These are phyloP conservation scores for Sinelater perroti DNA, from an alignment of 2,888 invertebrate genomes.

Conservation along the genomic window DNA sequence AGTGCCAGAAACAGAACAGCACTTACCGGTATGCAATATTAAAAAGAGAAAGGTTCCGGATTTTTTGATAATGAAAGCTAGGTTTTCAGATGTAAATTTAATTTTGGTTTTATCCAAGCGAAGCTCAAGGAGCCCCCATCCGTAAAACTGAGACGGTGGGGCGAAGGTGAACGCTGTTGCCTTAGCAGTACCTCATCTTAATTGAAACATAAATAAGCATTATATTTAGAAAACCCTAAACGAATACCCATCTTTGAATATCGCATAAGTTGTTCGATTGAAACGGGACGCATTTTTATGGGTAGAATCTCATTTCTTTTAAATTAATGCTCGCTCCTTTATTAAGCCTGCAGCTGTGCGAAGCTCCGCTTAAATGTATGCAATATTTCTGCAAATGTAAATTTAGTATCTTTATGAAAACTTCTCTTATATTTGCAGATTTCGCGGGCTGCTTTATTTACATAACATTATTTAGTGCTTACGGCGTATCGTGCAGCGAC, in stretches of 20 bases:
- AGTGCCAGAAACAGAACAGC: too few species aligned
- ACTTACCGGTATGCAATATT: too few species aligned
- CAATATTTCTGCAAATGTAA: conserved; percentile 31
- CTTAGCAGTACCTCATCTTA: conserved; percentile 19
- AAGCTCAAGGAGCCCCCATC: not conserved
- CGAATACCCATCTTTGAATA: conserved; percentile 20
- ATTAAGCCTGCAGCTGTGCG: conserved; percentile 31
- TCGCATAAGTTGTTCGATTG: conserved; percentile 28
- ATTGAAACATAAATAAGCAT: conserved; percentile 23
- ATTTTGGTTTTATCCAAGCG: not conserved
- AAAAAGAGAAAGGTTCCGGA: too few species aligned
- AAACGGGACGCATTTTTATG: conserved; percentile 25
- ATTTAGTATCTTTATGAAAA: conserved; percentile 26
- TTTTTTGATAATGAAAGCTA: too few species aligned
- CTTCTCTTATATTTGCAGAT: conserved; percentile 24
- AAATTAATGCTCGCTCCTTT: conserved; percentile 30
- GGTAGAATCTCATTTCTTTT: conserved; percentile 30
- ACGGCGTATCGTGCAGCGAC: not conserved
- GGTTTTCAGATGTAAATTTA: conserved; percentile 6
- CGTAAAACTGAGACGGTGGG: too few species aligned
- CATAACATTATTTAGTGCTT: conserved; percentile 9
- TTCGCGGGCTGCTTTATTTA: conserved; percentile 4
- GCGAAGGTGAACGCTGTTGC: too few species aligned
- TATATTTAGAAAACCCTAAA: conserved; percentile 23
- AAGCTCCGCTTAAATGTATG: conserved; percentile 22